These are phyloP conservation scores for Cheilosia soror DNA, from an alignment of 2,888 invertebrate genomes.

Conservation along the genomic window DNA sequence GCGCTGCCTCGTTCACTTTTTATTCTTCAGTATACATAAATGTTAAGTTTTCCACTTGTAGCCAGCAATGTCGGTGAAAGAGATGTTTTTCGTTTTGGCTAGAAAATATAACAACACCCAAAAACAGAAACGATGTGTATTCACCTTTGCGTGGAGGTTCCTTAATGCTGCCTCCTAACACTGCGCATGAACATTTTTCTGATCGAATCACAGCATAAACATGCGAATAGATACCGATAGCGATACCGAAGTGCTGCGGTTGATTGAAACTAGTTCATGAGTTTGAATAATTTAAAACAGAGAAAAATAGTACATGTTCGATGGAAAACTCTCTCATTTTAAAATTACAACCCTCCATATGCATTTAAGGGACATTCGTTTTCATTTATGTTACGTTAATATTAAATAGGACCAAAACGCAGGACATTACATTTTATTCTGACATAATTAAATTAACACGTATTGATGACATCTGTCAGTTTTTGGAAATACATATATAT, in stretches of 20 bases:
- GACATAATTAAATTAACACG: conserved; percentile 30
- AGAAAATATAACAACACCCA: conserved; percentile 21
- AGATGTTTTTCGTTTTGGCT: conserved; percentile 6
- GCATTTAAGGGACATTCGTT: no score
- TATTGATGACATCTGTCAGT: conserved; percentile 29
- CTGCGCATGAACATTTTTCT: conserved; percentile 65
- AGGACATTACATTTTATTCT: neutral
- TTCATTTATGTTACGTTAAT: no score
- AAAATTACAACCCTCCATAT: neutral
- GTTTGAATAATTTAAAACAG: conserved; percentile 61
- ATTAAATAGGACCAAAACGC: no score
- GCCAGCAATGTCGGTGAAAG: neutral
- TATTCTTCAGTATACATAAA: conserved; percentile 31
- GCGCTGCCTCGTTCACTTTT: conserved; percentile 36
- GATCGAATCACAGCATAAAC: conserved; percentile 56
- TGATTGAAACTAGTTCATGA: conserved; percentile 68
- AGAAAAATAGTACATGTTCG: neutral
- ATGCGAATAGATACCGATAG: conserved; percentile 26
- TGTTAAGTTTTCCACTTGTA: conserved; percentile 19
- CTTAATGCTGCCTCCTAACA: conserved; percentile 15
- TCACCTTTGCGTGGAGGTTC: conserved; percentile 19
- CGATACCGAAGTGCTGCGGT: conserved; percentile 26
- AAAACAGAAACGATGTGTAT: conserved; percentile 11
- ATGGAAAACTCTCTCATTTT: conserved; percentile 1
- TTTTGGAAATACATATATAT: conserved; percentile 8